phyloP scores from a whole-genome alignment of 2,888 invertebrate species.

The Lacanobia wlatinum region DNA sequence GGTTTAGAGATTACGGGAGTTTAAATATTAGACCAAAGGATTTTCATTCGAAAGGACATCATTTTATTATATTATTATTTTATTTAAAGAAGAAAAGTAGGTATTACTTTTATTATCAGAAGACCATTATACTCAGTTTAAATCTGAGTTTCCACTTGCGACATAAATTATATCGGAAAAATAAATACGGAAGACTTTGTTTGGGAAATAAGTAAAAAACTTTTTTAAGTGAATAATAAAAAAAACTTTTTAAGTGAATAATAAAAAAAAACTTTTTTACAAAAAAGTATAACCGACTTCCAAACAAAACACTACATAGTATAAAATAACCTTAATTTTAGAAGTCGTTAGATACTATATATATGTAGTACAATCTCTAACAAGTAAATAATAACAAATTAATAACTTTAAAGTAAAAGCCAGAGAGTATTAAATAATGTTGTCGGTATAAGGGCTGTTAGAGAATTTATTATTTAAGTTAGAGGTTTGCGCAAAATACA shows the following conservation, averaged over 20 bases:
- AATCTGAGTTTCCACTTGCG: too few relatives aligned
- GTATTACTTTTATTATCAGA: constrained; percentile 3
- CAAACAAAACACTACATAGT: too few relatives aligned
- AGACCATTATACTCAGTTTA: too few relatives aligned
- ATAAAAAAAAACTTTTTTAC: too few relatives aligned
- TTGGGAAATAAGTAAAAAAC: too few relatives aligned
- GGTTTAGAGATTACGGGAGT: constrained; percentile 37
- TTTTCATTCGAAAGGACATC: constrained; percentile 38
- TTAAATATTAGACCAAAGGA: constrained; percentile 47
- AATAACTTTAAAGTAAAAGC: background rate
- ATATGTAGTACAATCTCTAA: background rate
- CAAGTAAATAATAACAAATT: background rate
- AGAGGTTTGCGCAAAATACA: background rate
- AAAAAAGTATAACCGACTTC: too few relatives aligned
- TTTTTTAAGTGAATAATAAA: too few relatives aligned
- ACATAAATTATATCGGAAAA: too few relatives aligned
- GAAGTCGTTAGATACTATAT: too few relatives aligned
- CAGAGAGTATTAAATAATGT: background rate
- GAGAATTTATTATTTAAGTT: background rate
- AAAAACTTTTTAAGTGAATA: too few relatives aligned
- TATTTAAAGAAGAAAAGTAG: background rate
- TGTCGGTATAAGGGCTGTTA: background rate
- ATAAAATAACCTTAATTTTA: too few relatives aligned
- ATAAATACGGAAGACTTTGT: too few relatives aligned
- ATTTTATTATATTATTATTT: constrained; percentile 1